Conservation (phyloP, 2,113 vertebrate genomes). For the Arizona elegans region DNA sequence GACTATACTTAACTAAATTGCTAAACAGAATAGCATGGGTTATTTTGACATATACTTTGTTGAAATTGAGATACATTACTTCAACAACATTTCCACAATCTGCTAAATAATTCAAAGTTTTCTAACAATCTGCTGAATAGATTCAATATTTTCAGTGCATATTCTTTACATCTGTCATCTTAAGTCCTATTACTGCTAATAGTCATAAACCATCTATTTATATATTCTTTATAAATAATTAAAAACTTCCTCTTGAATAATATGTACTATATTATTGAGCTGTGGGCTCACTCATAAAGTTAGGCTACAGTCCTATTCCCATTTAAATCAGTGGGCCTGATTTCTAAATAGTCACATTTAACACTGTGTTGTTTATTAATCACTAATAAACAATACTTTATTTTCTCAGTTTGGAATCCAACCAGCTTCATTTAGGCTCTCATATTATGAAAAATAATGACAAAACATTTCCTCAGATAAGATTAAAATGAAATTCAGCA, state of each 20-base stretch:
- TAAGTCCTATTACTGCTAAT: background rate
- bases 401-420: background rate
- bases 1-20: background rate
- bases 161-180: background rate
- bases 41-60: background rate
- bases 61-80: background rate
- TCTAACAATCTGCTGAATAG: background rate
- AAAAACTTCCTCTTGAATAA: background rate
- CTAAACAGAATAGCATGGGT: background rate
- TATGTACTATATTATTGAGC: background rate
- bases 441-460: slow-evolving; percentile 29
- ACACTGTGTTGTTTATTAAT: background rate
- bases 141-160: background rate
- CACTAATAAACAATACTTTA: background rate
- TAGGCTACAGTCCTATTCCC: background rate
- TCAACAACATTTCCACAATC: background rate
- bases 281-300: background rate
- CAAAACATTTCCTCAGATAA: background rate
- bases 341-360: background rate
- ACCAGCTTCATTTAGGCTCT: background rate
- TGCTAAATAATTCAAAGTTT: background rate
- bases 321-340: background rate
- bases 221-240: background rate
- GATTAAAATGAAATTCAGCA: background rate
- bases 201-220: background rate